Conservation (phyloP, 2,888 invertebrate genomes). For the Polydrusus cervinus region DNA sequence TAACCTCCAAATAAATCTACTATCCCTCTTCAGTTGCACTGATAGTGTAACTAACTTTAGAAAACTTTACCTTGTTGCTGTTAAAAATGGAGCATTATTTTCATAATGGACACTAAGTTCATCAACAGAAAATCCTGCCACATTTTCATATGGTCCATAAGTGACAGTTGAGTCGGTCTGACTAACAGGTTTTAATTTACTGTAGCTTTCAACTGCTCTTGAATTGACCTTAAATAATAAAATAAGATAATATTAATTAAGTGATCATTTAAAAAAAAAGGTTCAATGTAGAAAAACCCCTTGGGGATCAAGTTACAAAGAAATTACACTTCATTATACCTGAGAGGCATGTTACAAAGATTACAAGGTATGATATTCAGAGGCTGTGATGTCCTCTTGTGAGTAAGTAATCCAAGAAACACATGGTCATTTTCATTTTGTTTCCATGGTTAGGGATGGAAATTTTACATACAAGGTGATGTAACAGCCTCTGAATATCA, state of each 20-base stretch:
- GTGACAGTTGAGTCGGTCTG: conserved; percentile 86
- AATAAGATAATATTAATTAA: not conserved
- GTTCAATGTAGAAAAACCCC: no score
- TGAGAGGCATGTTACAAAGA: no score
- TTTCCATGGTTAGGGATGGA: no score
- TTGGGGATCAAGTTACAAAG: no score
- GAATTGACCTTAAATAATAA: conserved; percentile 69
- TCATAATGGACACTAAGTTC: conserved; percentile 92
- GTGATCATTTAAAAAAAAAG: conserved; percentile 68
- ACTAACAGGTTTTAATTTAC: conserved; percentile 86
- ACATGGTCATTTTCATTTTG: no score
- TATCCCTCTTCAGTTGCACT: not conserved
- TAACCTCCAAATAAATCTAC: no score
- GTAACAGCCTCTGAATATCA: no score
- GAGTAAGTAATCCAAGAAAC: no score
- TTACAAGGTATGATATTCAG: no score
- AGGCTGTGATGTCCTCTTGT: no score
- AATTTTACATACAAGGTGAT: no score
- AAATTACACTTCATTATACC: no score
- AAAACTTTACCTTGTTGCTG: conserved; percentile 82
- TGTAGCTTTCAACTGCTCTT: conserved; percentile 86
- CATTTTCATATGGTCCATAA: conserved; percentile 92
- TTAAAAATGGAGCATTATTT: conserved; percentile 96
- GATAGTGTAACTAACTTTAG: not conserved
- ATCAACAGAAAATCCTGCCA: conserved; percentile 75